Evolutionary conservation across 2,113 vertebrate genomes (phyloP).

Genomic region (Tor tambroides): DNA sequence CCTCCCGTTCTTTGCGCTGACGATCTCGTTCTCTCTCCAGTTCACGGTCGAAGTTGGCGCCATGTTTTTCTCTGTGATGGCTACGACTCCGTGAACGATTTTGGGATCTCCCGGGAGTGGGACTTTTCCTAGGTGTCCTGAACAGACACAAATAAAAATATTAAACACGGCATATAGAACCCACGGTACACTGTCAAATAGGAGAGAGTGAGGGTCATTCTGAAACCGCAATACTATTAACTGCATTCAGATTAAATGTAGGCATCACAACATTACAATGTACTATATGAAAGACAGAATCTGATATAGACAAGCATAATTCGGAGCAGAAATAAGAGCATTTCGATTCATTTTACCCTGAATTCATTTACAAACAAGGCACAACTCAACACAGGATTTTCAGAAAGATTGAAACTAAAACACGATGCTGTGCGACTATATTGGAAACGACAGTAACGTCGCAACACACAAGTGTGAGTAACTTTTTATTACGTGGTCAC

Average conservation of each 20-base stretch:
- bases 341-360: no score
- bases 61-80: slow-evolving; percentile 88
- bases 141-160: background rate
- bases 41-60: slow-evolving; percentile 93
- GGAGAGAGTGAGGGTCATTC: background rate
- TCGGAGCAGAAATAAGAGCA: background rate
- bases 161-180: background rate
- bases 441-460: no score
- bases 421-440: no score
- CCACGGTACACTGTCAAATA: background rate
- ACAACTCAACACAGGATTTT: no score
- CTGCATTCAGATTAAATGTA: background rate
- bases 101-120: slow-evolving; percentile 88
- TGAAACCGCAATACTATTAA: background rate
- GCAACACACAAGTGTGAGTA: no score
- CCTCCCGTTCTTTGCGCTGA: slow-evolving; percentile 89
- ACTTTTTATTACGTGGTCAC: no score
- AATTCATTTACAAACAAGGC: no score
- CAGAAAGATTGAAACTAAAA: no score
- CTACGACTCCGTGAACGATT: slow-evolving; percentile 94
- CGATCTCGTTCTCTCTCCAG: slow-evolving; percentile 94
- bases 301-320: background rate
- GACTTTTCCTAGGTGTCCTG: slow-evolving; percentile 89
- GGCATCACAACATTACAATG: background rate
- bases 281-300: background rate